These are phyloP conservation scores for Anthoscopus minutus DNA, from an alignment of 2,113 vertebrate genomes.

Conservation along the genomic window DNA sequence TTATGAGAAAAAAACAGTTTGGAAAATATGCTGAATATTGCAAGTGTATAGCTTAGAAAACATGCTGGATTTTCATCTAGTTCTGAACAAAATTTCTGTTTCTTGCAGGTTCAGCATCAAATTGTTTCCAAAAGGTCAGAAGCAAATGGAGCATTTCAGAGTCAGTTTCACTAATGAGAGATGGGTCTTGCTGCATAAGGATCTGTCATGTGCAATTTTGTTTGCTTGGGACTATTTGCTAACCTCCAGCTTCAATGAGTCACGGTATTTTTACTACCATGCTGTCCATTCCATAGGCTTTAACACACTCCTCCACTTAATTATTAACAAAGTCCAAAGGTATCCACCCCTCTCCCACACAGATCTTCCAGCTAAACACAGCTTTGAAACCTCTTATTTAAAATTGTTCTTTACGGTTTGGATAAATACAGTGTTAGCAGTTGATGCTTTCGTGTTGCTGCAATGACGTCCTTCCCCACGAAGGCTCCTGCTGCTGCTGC, in stretches of 20 bases:
- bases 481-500: not conserved
- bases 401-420: conserved; percentile 1
- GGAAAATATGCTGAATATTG: not conserved
- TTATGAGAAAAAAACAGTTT: not conserved
- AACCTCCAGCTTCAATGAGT: conserved; percentile 37
- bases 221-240: conserved; percentile 47
- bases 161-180: not conserved
- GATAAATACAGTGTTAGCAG: conserved; percentile 12
- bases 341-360: conserved; percentile 60
- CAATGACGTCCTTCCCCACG: not conserved
- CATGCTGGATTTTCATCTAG: not conserved
- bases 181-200: not conserved
- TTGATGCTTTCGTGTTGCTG: not conserved
- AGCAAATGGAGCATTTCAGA: not conserved
- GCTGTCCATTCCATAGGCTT: conserved; percentile 45
- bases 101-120: not conserved
- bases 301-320: conserved; percentile 36
- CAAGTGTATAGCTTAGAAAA: not conserved
- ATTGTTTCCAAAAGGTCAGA: not conserved
- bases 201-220: not conserved
- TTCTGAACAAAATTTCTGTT: not conserved
- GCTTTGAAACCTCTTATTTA: conserved; percentile 10
- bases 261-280: conserved; percentile 23
- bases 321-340: conserved; percentile 59
- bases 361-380: conserved; percentile 38